phyloP scores from a whole-genome alignment of 2,113 vertebrate genomes.

The Sylvilagus bachmani region DNA sequence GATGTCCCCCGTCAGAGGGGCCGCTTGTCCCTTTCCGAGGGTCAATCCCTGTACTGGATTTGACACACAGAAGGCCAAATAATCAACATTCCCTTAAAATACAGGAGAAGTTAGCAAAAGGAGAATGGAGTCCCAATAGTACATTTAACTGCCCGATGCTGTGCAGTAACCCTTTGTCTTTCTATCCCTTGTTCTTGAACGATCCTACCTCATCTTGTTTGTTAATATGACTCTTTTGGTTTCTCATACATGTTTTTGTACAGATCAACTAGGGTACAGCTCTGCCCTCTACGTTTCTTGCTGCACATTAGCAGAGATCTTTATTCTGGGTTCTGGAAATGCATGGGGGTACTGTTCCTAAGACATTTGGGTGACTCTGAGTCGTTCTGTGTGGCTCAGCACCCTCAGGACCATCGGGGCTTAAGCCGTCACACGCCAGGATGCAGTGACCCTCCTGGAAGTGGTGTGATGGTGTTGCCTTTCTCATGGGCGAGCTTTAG shows the following conservation, averaged over 20 bases:
- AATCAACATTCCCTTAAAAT: slow-evolving; percentile 45
- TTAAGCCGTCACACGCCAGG: background rate
- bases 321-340: background rate
- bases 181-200: background rate
- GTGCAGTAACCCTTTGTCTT: background rate
- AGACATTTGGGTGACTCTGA: background rate
- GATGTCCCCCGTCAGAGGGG: background rate
- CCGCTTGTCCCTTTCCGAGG: slow-evolving; percentile 18
- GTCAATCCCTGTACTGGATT: slow-evolving; percentile 2
- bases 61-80: background rate
- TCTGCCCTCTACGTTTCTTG: background rate
- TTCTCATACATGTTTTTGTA: background rate
- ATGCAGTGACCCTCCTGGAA: background rate
- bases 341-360: background rate
- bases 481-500: background rate
- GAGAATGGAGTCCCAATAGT: background rate
- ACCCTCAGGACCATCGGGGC: background rate
- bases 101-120: background rate
- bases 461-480: background rate
- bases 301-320: background rate
- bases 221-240: too few relatives aligned
- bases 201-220: background rate
- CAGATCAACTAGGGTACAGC: background rate
- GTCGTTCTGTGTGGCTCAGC: background rate
- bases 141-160: background rate